Base-by-base conservation (phyloP, 2,888 invertebrate genomes). In the Agonopterix arenella region DNA sequence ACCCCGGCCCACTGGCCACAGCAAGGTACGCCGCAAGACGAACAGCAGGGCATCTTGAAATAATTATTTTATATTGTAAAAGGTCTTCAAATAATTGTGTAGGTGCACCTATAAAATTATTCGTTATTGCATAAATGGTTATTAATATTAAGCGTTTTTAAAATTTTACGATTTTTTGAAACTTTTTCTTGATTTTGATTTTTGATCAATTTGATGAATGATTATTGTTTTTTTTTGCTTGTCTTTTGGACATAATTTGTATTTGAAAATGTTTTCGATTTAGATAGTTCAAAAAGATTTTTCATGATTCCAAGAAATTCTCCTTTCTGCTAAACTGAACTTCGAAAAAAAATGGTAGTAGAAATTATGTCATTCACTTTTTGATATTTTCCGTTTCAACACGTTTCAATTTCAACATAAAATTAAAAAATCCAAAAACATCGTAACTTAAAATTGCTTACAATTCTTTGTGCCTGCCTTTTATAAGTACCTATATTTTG, bases 1-100 rank as follows among this genome's bases (percentile, higher is more conserved):
- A 62, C 49, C 0, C 83, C 81, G 0, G 82, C 71, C 2, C 64
- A 59, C 53, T 82, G 82, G 3, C 80, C 78, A 53, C 69, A 78
- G 54, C 80, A 73, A 0, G 81, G 80, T 4, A 64, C 56, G n/a
- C 77, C 67, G 28, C 75, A 75, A 7, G 64, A 50, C 1, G 64
- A 49, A 28, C 52, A 48, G 44, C 63, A 63, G 4, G 28, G 18
- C 40, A 38, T 49, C 36, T 43, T 11, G 11, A 43, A 40, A 40
- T 11, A 4, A 40, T n/a, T 10, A 5, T 40, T 9, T 1, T 40
- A 4, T 40, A 28, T 28, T 5, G 28, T 28, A 28, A 28, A 18
- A 28, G 28, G 28, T 28, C 28, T 28, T 7, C 28, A 28, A 28
- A 28, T 40, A 28, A 28, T 40, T 40, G 40, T 40, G 40, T 40